Percentiles rank a stretch among this genome's conserved stretches.
Conservation (phyloP, 2,113 vertebrate species). For the Ifrita kowaldi region DNA sequence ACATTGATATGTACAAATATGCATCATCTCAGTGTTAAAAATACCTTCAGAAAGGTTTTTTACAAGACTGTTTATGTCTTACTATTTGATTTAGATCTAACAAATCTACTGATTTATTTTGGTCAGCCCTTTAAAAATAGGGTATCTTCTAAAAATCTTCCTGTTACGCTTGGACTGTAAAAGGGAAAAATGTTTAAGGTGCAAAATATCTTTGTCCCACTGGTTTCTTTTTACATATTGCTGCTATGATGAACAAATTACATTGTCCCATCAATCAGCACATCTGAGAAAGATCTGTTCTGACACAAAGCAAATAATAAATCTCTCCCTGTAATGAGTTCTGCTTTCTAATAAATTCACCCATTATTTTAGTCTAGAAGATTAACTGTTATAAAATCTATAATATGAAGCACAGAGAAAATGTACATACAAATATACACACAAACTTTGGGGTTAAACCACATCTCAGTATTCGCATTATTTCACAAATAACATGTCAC, state of each 20-base stretch:
- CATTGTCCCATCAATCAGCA: slow-evolving; percentile 24
- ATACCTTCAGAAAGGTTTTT: neutral
- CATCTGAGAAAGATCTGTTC: slow-evolving; percentile 66
- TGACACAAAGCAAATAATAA: slow-evolving; percentile 75
- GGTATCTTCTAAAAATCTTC: neutral
- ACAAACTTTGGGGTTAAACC: slow-evolving; percentile 63
- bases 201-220: neutral
- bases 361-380: slow-evolving; percentile 68
- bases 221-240: neutral
- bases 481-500: slow-evolving; percentile 74
- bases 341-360: slow-evolving; percentile 74
- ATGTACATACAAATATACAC: neutral
- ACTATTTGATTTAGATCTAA: neutral
- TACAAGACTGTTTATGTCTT: neutral
- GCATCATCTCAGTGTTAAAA: neutral
- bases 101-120: neutral
- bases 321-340: slow-evolving; percentile 67
- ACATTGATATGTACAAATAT: neutral
- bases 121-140: neutral
- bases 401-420: neutral
- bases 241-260: slow-evolving; percentile 21
- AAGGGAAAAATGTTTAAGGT: neutral
- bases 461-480: slow-evolving; percentile 65
- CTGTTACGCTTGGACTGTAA: neutral
- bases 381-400: slow-evolving; percentile 53